Percentiles rank a stretch among this genome's conserved stretches.
phyloP scores from a whole-genome alignment of 2,113 vertebrate genomes.

The Brachypteracias leptosomus region DNA sequence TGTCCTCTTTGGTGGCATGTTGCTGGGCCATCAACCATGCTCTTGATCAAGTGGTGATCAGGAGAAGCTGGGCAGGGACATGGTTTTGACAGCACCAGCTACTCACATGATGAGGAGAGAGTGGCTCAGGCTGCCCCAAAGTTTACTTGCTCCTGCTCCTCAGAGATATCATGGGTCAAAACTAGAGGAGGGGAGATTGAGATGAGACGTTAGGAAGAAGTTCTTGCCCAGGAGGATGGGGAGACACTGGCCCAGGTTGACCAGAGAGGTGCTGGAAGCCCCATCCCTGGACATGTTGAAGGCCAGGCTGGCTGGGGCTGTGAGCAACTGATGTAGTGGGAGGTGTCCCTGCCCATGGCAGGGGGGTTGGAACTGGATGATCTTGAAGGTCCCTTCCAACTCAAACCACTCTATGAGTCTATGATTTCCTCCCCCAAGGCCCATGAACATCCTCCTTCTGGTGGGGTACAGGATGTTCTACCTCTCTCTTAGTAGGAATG shows the following conservation, averaged over 20 bases:
- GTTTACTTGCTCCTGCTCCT: background rate
- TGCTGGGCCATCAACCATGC: rapidly evolving
- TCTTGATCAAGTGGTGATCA: rapidly evolving
- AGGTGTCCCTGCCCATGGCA: background rate
- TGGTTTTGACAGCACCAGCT: background rate
- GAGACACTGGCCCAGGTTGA: no score
- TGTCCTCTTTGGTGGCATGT: background rate
- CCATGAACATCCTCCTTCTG: background rate
- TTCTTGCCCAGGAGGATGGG: no score
- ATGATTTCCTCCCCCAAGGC: rapidly evolving
- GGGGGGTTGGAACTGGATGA: no score
- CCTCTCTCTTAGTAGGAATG: no score
- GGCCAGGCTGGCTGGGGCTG: no score
- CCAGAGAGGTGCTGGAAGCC: no score
- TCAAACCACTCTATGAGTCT: no score
- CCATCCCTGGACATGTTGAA: no score
- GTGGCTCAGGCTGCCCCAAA: background rate
- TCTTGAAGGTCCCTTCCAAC: no score
- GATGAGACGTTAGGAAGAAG: no score
- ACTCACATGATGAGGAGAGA: background rate
- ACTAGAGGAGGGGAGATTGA: no score
- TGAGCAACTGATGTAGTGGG: no score
- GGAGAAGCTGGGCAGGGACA: background rate
- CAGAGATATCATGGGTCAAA: background rate
- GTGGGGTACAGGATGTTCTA: background rate